A percentile compares a stretch with the other conserved stretches of the same genome.
phyloP scores from a whole-genome alignment of 1,140 invertebrate species.

The Danaus plexippus region DNA sequence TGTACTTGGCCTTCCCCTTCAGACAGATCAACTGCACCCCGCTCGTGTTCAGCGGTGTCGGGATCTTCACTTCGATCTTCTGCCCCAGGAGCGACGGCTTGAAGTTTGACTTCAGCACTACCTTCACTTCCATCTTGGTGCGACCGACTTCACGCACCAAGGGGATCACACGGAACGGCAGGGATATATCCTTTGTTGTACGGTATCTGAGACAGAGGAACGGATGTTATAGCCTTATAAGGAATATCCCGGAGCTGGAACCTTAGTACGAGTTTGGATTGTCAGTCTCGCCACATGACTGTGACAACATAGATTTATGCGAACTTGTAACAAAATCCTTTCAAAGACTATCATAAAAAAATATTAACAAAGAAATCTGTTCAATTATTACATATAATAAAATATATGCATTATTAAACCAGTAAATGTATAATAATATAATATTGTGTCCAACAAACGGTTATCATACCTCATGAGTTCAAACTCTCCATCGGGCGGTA shows the following conservation, averaged over 20 bases:
- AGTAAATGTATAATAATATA: too few species aligned
- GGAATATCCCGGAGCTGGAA: too few species aligned
- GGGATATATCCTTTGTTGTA: conserved; percentile 99
- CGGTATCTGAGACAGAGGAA: conserved; percentile 83
- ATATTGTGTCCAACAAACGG: too few species aligned
- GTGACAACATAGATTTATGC: too few species aligned
- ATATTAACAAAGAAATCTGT: too few species aligned
- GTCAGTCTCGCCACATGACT: too few species aligned
- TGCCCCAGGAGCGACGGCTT: conserved; percentile 98
- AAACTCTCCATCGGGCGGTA: conserved; percentile 99
- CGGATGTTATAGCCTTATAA: too few species aligned
- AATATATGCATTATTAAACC: too few species aligned
- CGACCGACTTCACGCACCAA: conserved; percentile 97
- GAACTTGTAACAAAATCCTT: too few species aligned
- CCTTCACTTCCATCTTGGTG: conserved; percentile 99
- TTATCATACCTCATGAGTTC: conserved; percentile 94
- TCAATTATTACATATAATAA: too few species aligned
- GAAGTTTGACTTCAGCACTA: conserved; percentile 99
- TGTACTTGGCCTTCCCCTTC: conserved; percentile 99
- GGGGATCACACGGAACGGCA: conserved; percentile 99
- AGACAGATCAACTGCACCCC: conserved; percentile 99
- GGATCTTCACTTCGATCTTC: conserved; percentile 99
- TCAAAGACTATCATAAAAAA: too few species aligned
- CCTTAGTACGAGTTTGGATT: too few species aligned
- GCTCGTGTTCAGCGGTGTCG: conserved; percentile 98